Conservation (phyloP, 2,797 vertebrate genomes). For the Mus spretus region DNA sequence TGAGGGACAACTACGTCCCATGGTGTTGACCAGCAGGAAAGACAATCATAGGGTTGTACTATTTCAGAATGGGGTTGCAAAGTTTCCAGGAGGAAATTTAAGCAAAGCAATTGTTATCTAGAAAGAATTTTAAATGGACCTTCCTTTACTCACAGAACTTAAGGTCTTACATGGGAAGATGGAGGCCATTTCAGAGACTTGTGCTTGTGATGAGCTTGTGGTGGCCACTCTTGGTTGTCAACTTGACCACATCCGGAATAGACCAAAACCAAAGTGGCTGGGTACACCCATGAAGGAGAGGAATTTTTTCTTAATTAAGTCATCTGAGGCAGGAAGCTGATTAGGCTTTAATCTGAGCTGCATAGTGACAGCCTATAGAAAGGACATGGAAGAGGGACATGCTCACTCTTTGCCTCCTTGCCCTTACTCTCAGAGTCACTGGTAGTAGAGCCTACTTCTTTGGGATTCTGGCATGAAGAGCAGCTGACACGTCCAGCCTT, state of each 20-base stretch:
- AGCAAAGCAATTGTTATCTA: slow-evolving; percentile 49
- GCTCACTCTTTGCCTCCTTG: background rate
- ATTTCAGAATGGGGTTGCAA: slow-evolving; percentile 58
- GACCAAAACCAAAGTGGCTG: background rate
- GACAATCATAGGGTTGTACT: background rate
- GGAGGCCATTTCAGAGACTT: slow-evolving; percentile 49
- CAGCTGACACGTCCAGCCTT: background rate
- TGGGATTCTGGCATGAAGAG: background rate
- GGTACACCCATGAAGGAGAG: background rate
- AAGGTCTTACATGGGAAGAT: slow-evolving; percentile 34
- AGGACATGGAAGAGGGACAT: background rate
- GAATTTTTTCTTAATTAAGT: background rate
- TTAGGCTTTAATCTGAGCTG: background rate
- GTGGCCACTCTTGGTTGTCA: no score
- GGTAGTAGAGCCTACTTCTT: background rate
- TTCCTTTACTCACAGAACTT: slow-evolving; percentile 37
- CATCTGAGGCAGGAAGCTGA: background rate
- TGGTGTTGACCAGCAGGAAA: slow-evolving; percentile 21
- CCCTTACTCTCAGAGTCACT: background rate
- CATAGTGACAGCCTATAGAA: background rate
- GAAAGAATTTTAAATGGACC: slow-evolving; percentile 43
- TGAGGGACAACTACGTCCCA: background rate
- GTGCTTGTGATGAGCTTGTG: background rate
- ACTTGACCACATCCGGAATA: background rate
- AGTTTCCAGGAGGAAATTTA: background rate